These are phyloP conservation scores for Antechinus flavipes DNA, from an alignment of 2,113 vertebrate species.

Conservation along the genomic window DNA sequence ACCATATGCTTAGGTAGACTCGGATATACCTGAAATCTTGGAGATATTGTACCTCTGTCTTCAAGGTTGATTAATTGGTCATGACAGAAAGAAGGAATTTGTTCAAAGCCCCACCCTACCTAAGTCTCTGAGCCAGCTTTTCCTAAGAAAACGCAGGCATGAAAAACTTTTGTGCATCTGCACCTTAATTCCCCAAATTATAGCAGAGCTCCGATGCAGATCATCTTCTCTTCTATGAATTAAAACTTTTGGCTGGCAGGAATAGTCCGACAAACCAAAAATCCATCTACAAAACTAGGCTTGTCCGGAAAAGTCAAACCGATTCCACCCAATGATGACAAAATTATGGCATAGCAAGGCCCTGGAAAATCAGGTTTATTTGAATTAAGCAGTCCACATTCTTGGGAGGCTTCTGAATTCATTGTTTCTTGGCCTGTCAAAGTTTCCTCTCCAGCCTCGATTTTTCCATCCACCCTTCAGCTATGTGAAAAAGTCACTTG, in stretches of 20 bases:
- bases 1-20: not conserved
- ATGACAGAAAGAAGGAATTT: not conserved
- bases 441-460: not conserved
- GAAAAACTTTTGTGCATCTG: not conserved
- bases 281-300: not conserved
- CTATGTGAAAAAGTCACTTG: not conserved
- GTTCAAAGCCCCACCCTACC: not conserved
- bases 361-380: not conserved
- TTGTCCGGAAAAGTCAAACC: not conserved
- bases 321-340: not conserved
- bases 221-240: not conserved
- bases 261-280: not conserved
- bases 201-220: not conserved
- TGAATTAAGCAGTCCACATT: not conserved
- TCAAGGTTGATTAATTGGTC: slow-evolving; percentile 24
- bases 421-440: slow-evolving; percentile 22
- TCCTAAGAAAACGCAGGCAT: slow-evolving; percentile 1
- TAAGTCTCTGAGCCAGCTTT: not conserved
- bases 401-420: not conserved
- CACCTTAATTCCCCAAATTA: not conserved
- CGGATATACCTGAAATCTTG: not conserved
- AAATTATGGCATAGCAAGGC: not conserved
- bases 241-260: not conserved
- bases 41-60: not conserved
- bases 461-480: not conserved